Base-by-base conservation (phyloP, 2,888 invertebrate species). In the Pollenia labialis region DNA sequence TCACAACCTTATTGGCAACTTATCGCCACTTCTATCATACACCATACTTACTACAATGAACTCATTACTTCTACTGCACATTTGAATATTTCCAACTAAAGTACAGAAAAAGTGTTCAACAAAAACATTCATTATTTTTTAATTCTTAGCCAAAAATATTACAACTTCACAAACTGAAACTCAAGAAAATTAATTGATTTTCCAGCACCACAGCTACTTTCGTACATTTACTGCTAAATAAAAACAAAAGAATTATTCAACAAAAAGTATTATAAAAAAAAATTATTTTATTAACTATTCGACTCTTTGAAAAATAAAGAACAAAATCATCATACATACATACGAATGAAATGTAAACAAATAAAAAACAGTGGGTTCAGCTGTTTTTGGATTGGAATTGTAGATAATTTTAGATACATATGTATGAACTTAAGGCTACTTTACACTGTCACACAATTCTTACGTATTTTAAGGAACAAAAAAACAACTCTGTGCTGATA, bases 211-310 rank as follows among this genome's bases (percentile, higher is more conserved):
- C 18, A 50, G 23, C 68, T 68, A 52, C 52, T 68, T 68, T 68
- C 4, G 50, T 40, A 68, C n/a, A 68, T 52, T 52, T 14, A 80
- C 50, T 85, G 58, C 71, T 72, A 66, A 85, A 85, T 69, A 72
- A 75, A 74, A 77, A 46, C 58, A 75, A 81, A 81, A 72, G 72
- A 76, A 62, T 72, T 56, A 6, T 32, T 32, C 1, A 12, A 64
- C 12, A 7, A 66, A 46, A 66, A 68, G 14, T n/a, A n/a, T 14
- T 3, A 2, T 48, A 48, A n/a, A 23, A 23, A 23, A 23, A 23
- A 23, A 2, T 23, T 23, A 1, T 23, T 23, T 23, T n/a, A n/a
- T n/a, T n/a, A n/a, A n/a, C n/a, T n/a, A n/a, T n/a, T n/a, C n/a
- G n/a, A n/a, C n/a, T n/a, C n/a, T n/a, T n/a, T n/a, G n/a, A n/a